A percentile compares a stretch with the other conserved stretches of the same genome.
Evolutionary conservation across 2,888 invertebrate genomes (phyloP).

Genomic region (Eupithecia abbreviata): DNA sequence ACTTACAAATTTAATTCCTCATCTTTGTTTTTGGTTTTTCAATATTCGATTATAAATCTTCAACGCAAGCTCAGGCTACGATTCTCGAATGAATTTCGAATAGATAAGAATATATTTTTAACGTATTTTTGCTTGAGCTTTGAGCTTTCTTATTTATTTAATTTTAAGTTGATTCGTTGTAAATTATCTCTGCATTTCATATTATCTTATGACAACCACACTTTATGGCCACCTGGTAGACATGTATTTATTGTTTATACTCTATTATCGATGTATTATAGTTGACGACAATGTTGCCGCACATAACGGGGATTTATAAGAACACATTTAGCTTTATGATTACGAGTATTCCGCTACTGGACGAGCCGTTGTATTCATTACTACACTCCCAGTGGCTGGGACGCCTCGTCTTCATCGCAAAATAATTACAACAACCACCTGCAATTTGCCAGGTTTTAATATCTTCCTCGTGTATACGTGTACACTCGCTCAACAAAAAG

Average conservation of each 20-base stretch:
- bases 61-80: conserved; percentile 12
- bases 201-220: neutral
- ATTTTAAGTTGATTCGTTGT: neutral
- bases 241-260: conserved; percentile 38
- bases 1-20: conserved; percentile 14
- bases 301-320: conserved; percentile 57
- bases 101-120: conserved; percentile 3
- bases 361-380: conserved; percentile 60
- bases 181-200: neutral
- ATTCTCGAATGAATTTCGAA: conserved; percentile 12
- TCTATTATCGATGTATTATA: conserved; percentile 43
- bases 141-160: conserved; percentile 1
- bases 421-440: conserved; percentile 61
- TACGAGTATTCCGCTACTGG: conserved; percentile 61
- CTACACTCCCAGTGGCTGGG: conserved; percentile 49
- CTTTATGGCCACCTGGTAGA: neutral
- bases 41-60: conserved; percentile 18
- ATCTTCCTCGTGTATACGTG: conserved; percentile 42
- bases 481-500: conserved; percentile 36
- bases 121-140: neutral
- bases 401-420: conserved; percentile 58
- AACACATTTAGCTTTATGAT: conserved; percentile 65
- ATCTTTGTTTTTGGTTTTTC: conserved; percentile 10
- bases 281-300: conserved; percentile 44
- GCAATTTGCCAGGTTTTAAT: conserved; percentile 55